Conservation (phyloP, 2,888 invertebrate genomes). For the Selenia dentaria region DNA sequence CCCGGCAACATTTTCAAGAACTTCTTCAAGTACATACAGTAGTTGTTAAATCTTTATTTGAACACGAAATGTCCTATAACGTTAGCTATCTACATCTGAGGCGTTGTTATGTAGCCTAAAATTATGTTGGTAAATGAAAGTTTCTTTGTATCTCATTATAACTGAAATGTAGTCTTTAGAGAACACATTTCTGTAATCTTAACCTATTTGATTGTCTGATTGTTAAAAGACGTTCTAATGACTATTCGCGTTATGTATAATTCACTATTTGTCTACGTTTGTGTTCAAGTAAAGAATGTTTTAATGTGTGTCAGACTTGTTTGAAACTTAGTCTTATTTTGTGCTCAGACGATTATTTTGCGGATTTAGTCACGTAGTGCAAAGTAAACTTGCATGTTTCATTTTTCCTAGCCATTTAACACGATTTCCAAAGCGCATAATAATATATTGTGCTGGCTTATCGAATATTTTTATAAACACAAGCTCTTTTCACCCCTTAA, state of each 20-base stretch:
- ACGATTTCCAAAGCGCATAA: no score
- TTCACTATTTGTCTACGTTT: no score
- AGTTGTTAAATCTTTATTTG: conserved; percentile 54
- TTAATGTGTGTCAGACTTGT: conserved; percentile 37
- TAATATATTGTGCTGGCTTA: background rate
- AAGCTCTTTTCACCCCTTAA: background rate
- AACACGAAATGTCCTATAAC: conserved; percentile 25
- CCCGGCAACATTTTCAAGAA: conserved; percentile 97
- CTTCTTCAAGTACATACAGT: conserved; percentile 95
- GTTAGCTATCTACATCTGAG: no score
- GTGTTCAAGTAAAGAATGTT: conserved; percentile 45
- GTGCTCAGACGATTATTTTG: conserved; percentile 42
- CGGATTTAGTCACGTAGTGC: conserved; percentile 17
- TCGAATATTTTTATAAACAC: conserved; percentile 3
- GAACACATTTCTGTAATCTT: no score
- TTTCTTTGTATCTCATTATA: no score
- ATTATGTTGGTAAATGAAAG: no score
- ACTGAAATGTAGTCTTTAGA: no score
- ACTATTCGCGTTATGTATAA: no score
- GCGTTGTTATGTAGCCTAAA: no score
- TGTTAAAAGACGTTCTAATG: no score
- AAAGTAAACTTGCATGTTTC: conserved; percentile 26
- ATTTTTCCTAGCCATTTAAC: conserved; percentile 1
- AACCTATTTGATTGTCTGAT: no score
- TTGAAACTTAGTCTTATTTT: conserved; percentile 32